Base-by-base conservation (phyloP, 2,888 invertebrate species). In the Ceramica pisi region DNA sequence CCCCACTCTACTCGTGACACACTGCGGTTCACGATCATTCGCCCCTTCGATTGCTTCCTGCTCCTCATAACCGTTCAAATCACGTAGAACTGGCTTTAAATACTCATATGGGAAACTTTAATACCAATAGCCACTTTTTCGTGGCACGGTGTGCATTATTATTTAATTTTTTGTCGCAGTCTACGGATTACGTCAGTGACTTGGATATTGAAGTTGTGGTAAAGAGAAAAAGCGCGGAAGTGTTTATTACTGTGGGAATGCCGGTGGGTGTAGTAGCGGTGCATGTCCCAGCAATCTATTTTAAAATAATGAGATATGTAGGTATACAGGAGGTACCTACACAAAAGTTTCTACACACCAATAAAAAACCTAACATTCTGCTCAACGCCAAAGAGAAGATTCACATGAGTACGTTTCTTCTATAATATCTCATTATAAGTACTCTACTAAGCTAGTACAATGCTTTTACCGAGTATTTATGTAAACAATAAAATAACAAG, bases 1-100 rank as follows among this genome's bases (percentile, higher is more conserved):
- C 77, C 41, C 72, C 72, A 48, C 87, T 90, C 80, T 84, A 65
- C 86, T 94, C 94, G 94, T 94, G 94, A 93, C 89, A 80, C 73
- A 60, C 71, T 77, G 73, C 76, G 80, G 88, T 85, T 86, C 83
- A 86, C 86, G 84, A 82, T 76, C 77, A 74, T 78, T 74, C 59
- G 69, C 61, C 76, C 70, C 75, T 55, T 67, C 77, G 57, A 70
- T 75, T 69, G 44, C 75, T 73, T 81, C 80, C 83, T 74, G 51
- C 65, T 74, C 51, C 56, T 79, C 62, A 82, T 86, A 68, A 55
- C 62, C 41, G 74, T 84, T 79, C 83, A 46, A 69, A 76, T 82
- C 84, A 86, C 86, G 85, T 83, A 75, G 48, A 81, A 67, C 9
- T 60, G 44, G 53, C 75, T 60, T 51, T 61, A 75, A 61, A 50